A percentile compares a stretch with the other conserved stretches of the same genome.
phyloP scores from a whole-genome alignment of 53 echinoderm and acorn worm genomes.

The Actinopyga echinites region DNA sequence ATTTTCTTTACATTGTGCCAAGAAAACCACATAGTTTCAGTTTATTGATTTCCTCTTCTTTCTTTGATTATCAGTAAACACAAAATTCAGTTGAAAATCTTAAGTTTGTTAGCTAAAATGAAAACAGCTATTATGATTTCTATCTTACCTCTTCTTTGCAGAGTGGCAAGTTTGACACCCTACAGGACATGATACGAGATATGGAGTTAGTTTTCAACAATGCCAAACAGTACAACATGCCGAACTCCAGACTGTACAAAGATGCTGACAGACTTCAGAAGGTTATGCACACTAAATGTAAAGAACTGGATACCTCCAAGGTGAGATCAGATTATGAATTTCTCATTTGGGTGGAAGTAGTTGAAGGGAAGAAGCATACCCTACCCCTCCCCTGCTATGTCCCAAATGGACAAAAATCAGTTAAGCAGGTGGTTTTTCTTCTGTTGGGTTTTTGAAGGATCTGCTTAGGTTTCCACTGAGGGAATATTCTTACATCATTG shows the following conservation, averaged over 20 bases:
- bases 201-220: constrained; percentile 86
- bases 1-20: too few species aligned
- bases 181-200: constrained; percentile 71
- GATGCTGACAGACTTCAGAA: constrained; percentile 95
- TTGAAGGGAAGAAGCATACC: too few species aligned
- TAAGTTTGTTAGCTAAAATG: neutral
- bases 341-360: too few species aligned
- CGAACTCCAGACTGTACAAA: constrained; percentile 81
- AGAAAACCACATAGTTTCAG: too few species aligned
- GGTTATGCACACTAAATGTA: constrained; percentile 77
- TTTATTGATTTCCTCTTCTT: too few species aligned
- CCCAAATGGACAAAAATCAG: too few species aligned
- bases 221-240: constrained; percentile 93
- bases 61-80: neutral
- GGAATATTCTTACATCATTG: too few species aligned
- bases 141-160: constrained; percentile 2
- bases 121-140: neutral
- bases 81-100: neutral
- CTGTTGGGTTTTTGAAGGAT: too few species aligned
- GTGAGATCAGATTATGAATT: neutral
- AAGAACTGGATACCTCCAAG: constrained; percentile 66
- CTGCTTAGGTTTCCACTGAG: too few species aligned
- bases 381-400: too few species aligned
- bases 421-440: too few species aligned
- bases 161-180: constrained; percentile 73